Base-by-base conservation (phyloP, 2,797 vertebrate genomes). In the Aplochiton taeniatus region DNA sequence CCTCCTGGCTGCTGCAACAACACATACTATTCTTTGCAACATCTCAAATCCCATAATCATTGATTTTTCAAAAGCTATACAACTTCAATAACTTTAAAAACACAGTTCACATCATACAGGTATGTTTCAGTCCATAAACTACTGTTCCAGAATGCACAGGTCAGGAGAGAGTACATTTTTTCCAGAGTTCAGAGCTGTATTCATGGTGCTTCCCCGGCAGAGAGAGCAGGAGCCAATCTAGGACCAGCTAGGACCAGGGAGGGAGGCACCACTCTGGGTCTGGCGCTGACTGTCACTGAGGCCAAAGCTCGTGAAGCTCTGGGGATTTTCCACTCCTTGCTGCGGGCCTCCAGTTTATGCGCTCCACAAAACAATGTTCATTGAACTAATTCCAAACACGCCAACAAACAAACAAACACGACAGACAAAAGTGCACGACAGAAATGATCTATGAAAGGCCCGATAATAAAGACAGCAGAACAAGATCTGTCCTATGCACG, bases 251-350 rank as follows among this genome's bases (percentile, higher is more conserved):
- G 55, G 20, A 5, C 13, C 16, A 16, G 13, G 41, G 11, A 6
- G 5, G 53, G 65, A 74, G 66, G 65, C 70, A 14, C 58, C 51
- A 62, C 68, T 10, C 76, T 71, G 63, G 76, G 51, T 70, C 73
- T 62, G 70, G 59, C 19, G 13, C 47, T 14, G 56, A 66, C 50
- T 58, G 63, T 78, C 55, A 67, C 53, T 8, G 56, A 74, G 59
- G 54, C 52, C 73, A 75, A 50, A 67, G 72, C 72, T 68, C 63
- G 75, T 75, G 63, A 66, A 73, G 80, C 66, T 69, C 58, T 61
- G 70, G 79, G 79, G 77, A 80, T 75, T 83, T 84, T 85, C 80
- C 74, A 78, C 72, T 82, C 73, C 58, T 53, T 58, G 68, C 55
- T 66, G 78, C 60, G 55, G 67, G 49, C 66, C 51, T 62, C 60